Evolutionary conservation across 2,888 invertebrate genomes (phyloP).

Genomic region (Digitonthophagus gazella): DNA sequence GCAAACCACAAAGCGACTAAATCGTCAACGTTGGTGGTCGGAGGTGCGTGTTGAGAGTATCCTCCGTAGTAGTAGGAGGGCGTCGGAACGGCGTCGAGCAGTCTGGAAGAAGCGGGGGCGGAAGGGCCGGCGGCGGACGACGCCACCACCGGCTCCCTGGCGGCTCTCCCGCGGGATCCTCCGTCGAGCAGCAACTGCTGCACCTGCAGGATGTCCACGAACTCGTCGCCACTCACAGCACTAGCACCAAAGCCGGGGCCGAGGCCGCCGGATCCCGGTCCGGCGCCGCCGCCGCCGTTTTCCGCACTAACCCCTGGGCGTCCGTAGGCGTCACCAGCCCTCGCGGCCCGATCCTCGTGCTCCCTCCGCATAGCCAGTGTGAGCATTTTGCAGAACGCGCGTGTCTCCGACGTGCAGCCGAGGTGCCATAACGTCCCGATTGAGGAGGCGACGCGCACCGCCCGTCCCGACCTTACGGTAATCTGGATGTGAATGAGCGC

Average conservation of each 20-base stretch:
- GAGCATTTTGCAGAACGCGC: constrained; percentile 54
- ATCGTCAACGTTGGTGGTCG: constrained; percentile 64
- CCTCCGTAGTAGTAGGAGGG: constrained; percentile 40
- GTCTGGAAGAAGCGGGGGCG: constrained; percentile 35
- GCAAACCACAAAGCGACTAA: constrained; percentile 74
- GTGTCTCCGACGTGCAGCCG: constrained; percentile 33
- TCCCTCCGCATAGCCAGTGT: constrained; percentile 73
- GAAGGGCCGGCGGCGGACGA: constrained; percentile 25
- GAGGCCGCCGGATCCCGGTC: not conserved
- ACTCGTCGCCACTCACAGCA: constrained; percentile 58
- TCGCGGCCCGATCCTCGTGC: constrained; percentile 55
- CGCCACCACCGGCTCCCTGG: constrained; percentile 22
- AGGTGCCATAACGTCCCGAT: constrained; percentile 51
- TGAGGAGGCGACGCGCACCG: constrained; percentile 35
- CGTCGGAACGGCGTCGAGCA: constrained; percentile 46
- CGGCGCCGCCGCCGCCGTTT: constrained; percentile 15
- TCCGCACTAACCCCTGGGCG: not conserved
- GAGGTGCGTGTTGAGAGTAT: constrained; percentile 38
- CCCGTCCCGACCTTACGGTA: constrained; percentile 19
- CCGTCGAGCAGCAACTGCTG: constrained; percentile 68
- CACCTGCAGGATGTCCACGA: constrained; percentile 81
- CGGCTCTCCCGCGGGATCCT: constrained; percentile 29
- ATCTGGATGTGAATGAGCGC: constrained; percentile 41
- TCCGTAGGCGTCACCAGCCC: constrained; percentile 39
- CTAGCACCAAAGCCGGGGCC: constrained; percentile 16